phyloP scores from a whole-genome alignment of 1,140 invertebrate genomes.

The Leptoteleia sp. region DNA sequence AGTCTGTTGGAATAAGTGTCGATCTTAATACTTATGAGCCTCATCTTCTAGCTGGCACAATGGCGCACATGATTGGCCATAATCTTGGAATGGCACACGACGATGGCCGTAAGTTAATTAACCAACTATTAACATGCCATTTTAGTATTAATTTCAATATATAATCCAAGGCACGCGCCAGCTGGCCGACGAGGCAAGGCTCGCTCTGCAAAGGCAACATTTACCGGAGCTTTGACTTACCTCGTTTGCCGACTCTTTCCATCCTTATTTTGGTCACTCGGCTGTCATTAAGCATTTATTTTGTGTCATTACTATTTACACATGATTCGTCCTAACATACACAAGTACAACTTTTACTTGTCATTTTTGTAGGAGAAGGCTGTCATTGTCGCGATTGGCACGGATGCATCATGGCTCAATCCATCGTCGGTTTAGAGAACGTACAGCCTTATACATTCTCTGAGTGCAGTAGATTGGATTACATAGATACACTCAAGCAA shows the following conservation, averaged over 20 bases:
- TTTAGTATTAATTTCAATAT: no score
- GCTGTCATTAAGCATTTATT: no score
- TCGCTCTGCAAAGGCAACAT: no score
- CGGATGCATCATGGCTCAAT: constrained; percentile 97
- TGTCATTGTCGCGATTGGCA: constrained; percentile 96
- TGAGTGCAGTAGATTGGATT: constrained; percentile 92
- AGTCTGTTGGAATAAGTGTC: constrained; percentile 94
- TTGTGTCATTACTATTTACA: no score
- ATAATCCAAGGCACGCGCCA: no score
- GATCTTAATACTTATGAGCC: constrained; percentile 96
- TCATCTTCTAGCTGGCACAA: constrained; percentile 94
- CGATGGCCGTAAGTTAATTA: constrained; percentile 87
- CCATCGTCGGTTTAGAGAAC: constrained; percentile 93
- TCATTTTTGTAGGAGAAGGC: constrained; percentile 84
- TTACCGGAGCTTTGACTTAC: no score
- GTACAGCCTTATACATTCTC: constrained; percentile 97
- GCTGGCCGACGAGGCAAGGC: no score
- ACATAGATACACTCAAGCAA: constrained; percentile 88
- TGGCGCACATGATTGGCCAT: constrained; percentile 98
- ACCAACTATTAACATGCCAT: no score
- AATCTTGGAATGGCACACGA: constrained; percentile 98
- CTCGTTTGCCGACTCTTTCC: no score
- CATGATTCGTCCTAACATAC: no score
- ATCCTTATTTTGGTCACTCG: no score
- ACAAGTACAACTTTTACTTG: no score